Percentiles rank a stretch among this genome's conserved stretches.
Evolutionary conservation across 2,797 vertebrate genomes (phyloP).

Genomic region (Notolepis coatsorum): DNA sequence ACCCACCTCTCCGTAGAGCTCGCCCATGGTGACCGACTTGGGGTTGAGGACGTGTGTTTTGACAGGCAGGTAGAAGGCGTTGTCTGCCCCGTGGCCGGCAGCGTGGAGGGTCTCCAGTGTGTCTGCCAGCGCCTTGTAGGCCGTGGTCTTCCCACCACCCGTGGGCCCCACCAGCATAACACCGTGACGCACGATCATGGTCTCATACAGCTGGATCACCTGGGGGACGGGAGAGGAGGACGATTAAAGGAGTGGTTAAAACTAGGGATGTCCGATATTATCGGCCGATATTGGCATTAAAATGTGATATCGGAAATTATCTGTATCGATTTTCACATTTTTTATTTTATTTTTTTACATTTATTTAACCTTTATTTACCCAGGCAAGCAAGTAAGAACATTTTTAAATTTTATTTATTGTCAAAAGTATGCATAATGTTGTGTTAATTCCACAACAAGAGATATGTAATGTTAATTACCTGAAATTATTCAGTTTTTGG

Average conservation of each 20-base stretch:
- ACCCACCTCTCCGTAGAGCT: slow-evolving; percentile 73
- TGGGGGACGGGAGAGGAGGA: slow-evolving; percentile 47
- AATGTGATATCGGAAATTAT: too few species aligned
- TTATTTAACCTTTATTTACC: too few species aligned
- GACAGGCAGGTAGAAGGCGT: slow-evolving; percentile 86
- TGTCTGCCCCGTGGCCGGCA: slow-evolving; percentile 55
- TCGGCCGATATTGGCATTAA: too few species aligned
- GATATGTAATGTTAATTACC: too few species aligned
- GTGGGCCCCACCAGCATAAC: slow-evolving; percentile 93
- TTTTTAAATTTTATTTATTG: too few species aligned
- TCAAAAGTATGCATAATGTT: too few species aligned
- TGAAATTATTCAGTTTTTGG: too few species aligned
- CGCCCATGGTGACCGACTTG: slow-evolving; percentile 91
- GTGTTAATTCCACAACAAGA: too few species aligned
- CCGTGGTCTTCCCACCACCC: slow-evolving; percentile 89
- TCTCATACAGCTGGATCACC: slow-evolving; percentile 92
- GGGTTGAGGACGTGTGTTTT: slow-evolving; percentile 89
- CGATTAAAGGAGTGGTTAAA: background rate
- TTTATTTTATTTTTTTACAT: too few species aligned
- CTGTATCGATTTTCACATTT: too few species aligned
- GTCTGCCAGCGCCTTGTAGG: slow-evolving; percentile 85
- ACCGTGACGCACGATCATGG: slow-evolving; percentile 91
- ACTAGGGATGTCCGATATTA: background rate
- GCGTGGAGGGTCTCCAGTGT: slow-evolving; percentile 79
- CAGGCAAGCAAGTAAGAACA: too few species aligned